A percentile compares a stretch with the other conserved stretches of the same genome.
Evolutionary conservation across 2,888 invertebrate genomes (phyloP).

Genomic region (Epsilonema sp.): DNA sequence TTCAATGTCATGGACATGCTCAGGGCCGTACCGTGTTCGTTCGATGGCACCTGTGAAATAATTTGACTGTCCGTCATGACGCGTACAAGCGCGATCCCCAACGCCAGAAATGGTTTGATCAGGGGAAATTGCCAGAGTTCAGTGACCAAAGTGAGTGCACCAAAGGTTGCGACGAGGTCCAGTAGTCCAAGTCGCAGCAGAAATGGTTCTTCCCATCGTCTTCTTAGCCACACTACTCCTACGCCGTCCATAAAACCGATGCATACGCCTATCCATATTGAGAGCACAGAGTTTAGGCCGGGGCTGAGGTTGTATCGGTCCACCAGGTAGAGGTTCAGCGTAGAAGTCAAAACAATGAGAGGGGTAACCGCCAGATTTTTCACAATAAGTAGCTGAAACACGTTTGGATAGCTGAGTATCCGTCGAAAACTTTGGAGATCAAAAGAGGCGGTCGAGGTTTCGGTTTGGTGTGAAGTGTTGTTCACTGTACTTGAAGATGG

Average conservation of each 20-base stretch:
- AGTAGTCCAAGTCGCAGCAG: background rate
- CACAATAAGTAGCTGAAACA: background rate
- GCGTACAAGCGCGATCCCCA: background rate
- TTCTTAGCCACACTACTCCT: background rate
- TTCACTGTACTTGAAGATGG: too few relatives aligned
- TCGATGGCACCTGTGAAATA: background rate
- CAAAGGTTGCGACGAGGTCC: background rate
- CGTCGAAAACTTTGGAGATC: background rate
- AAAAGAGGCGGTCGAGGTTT: background rate
- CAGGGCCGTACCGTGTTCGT: background rate
- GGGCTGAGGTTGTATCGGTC: background rate
- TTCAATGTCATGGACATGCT: background rate
- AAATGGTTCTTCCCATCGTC: background rate
- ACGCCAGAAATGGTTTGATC: background rate
- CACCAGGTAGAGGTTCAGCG: background rate
- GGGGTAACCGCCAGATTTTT: background rate
- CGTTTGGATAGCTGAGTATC: background rate
- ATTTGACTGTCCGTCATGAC: slow-evolving; percentile 1
- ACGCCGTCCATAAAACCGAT: background rate
- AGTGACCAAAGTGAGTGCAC: background rate
- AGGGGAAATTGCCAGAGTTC: background rate
- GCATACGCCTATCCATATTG: background rate
- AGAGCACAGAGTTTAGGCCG: background rate
- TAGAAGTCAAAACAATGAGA: background rate
- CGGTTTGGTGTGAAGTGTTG: background rate